phyloP scores from a whole-genome alignment of 2,113 vertebrate genomes.

The Prietella phreatophila region DNA sequence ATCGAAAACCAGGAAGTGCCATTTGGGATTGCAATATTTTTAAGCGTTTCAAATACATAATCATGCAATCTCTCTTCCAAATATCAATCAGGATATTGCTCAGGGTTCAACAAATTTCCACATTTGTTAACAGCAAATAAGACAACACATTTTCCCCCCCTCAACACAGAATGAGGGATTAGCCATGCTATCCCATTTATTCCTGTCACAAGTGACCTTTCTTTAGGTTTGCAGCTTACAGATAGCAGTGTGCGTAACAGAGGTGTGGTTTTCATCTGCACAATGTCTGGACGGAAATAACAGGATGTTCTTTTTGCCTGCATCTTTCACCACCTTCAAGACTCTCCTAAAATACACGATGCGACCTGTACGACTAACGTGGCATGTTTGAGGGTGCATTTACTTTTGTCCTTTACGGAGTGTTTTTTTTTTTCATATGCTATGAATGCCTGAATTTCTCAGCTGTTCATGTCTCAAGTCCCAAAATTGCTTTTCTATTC shows the following conservation, averaged over 20 bases:
- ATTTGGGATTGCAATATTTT: background rate
- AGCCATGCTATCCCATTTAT: background rate
- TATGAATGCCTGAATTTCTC: background rate
- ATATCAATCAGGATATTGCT: background rate
- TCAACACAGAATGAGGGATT: background rate
- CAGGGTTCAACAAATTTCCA: background rate
- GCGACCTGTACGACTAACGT: background rate
- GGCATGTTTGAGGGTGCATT: background rate
- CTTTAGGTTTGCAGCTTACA: background rate
- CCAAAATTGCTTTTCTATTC: constrained; percentile 13
- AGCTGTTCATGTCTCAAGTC: background rate
- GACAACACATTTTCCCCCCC: no score
- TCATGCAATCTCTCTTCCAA: background rate
- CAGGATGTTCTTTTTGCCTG: background rate
- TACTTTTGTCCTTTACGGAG: background rate
- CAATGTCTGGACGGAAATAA: background rate
- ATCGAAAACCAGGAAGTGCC: background rate
- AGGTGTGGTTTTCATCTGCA: background rate
- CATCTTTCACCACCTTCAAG: background rate
- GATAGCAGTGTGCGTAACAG: no score
- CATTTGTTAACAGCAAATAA: no score
- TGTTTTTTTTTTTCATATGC: no score
- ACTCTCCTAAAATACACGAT: background rate
- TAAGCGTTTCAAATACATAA: background rate
- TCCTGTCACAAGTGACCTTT: background rate